Conservation (phyloP, 2,797 vertebrate species). For the Falco biarmicus region DNA sequence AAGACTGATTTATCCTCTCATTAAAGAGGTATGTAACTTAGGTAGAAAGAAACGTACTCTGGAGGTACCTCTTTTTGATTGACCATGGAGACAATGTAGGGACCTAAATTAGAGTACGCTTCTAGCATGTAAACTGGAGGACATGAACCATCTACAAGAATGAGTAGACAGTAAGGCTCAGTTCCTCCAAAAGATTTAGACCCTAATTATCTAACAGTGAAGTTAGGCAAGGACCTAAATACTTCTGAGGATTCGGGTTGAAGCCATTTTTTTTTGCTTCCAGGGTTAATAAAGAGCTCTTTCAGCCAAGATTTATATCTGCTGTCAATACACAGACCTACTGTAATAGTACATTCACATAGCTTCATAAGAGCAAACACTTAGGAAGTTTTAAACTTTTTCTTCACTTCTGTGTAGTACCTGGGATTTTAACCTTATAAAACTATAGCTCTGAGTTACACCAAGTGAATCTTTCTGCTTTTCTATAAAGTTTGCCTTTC, state of each 20-base stretch:
- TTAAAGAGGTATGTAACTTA: not conserved
- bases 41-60: not conserved
- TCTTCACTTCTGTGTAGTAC: not conserved
- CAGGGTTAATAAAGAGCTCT: not conserved
- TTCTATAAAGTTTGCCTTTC: not conserved
- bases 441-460: not conserved
- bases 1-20: not conserved
- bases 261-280: not conserved
- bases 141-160: not conserved
- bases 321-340: not conserved
- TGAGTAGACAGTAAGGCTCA: not conserved
- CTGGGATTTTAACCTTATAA: not conserved
- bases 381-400: accelerated
- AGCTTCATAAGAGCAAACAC: not conserved
- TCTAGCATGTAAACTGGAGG: not conserved
- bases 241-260: not conserved
- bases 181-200: not conserved
- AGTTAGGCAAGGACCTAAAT: not conserved
- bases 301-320: not conserved
- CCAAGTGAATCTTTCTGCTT: not conserved
- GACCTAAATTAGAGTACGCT: not conserved
- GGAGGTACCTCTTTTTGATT: not conserved
- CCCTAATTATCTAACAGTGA: not conserved
- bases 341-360: not conserved
- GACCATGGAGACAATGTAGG: not conserved